Conservation (phyloP, 2,797 vertebrate species). For the Sebastes matsubarae region DNA sequence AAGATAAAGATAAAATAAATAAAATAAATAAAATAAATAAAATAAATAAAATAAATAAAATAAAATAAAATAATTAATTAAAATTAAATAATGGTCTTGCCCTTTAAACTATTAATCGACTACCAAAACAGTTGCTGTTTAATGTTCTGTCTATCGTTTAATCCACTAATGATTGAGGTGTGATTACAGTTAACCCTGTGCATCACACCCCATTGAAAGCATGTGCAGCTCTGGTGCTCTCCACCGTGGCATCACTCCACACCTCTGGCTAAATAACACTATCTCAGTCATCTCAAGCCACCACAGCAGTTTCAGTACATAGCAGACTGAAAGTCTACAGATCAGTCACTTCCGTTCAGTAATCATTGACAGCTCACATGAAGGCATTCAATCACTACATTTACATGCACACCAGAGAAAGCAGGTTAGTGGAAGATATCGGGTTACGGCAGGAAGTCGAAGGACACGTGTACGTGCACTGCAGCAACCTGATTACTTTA, state of each 20-base stretch:
- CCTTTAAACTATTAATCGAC: neutral
- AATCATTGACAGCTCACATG: neutral
- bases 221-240: neutral
- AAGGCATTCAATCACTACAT: neutral
- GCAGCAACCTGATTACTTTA: neutral
- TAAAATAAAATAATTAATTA: no score
- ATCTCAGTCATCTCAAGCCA: constrained; percentile 47
- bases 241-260: neutral
- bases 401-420: neutral
- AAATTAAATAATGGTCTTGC: fast-evolving
- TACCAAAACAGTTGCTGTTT: neutral
- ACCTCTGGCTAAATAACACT: neutral
- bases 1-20: no score
- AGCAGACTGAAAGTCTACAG: constrained; percentile 43
- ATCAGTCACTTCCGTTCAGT: constrained; percentile 58
- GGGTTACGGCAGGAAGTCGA: constrained; percentile 15
- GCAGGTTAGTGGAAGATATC: neutral
- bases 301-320: constrained; percentile 29
- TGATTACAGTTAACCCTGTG: neutral
- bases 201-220: neutral
- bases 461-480: neutral
- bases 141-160: no score
- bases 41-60: no score
- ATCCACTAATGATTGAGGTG: neutral
- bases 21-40: no score